A percentile compares a stretch with the other conserved stretches of the same genome.
Conservation (phyloP, 2,797 vertebrate species). For the Naso thynnoides region DNA sequence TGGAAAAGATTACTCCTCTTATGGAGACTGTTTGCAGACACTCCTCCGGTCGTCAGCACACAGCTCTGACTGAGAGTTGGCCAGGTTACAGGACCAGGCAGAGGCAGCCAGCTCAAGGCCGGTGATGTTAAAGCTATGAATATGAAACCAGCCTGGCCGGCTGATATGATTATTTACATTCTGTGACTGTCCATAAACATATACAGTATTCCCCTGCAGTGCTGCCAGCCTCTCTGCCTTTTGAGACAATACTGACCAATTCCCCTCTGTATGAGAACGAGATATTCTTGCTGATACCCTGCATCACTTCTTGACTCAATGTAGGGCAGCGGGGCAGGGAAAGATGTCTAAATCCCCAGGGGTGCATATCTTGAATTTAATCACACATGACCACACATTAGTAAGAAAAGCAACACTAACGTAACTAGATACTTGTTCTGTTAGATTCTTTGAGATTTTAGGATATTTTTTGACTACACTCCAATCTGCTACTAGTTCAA, state of each 20-base stretch:
- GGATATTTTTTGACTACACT: neutral
- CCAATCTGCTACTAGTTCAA: neutral
- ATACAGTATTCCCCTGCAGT: conserved; percentile 9
- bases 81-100: conserved; percentile 29
- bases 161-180: conserved; percentile 46
- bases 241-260: neutral
- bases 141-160: conserved; percentile 37
- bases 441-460: neutral
- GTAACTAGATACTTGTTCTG: conserved; percentile 1
- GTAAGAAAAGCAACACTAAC: neutral
- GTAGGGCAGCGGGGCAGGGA: conserved; percentile 46
- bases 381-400: conserved; percentile 27
- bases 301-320: conserved; percentile 20
- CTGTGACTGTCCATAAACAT: conserved; percentile 28
- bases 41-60: conserved; percentile 28
- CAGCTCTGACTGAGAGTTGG: conserved; percentile 39
- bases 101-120: conserved; percentile 36
- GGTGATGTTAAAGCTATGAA: conserved; percentile 38
- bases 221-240: conserved; percentile 15
- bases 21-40: conserved; percentile 37
- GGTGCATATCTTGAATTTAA: conserved; percentile 40
- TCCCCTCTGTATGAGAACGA: neutral
- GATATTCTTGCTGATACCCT: conserved; percentile 20
- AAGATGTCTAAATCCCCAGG: conserved; percentile 26
- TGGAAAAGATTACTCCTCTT: conserved; percentile 46